Evolutionary conservation across 2,113 vertebrate species (phyloP).

Genomic region (Onychostruthus taczanowskii): DNA sequence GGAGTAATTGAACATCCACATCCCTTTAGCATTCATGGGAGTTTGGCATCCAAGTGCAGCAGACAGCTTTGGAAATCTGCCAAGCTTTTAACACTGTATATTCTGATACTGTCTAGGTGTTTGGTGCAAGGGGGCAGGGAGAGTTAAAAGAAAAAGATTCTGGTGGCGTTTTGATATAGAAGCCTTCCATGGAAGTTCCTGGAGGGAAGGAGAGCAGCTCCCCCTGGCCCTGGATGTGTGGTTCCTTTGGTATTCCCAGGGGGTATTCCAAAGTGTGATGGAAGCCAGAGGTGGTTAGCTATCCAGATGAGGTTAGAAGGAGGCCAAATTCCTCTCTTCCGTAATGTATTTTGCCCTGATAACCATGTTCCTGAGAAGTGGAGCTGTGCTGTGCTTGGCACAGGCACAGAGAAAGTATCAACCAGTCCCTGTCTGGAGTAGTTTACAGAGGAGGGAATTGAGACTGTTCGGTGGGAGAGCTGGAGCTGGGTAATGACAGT

Average conservation of each 20-base stretch:
- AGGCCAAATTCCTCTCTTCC: not conserved
- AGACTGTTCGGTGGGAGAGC: not conserved
- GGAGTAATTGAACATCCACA: not conserved
- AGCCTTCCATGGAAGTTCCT: not conserved
- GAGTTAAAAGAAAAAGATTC: not conserved
- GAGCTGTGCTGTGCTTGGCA: not conserved
- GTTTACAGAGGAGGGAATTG: not conserved
- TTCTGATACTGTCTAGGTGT: not conserved
- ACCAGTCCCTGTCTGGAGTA: not conserved
- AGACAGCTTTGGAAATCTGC: slow-evolving; percentile 26
- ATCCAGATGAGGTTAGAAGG: not conserved
- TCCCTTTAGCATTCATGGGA: not conserved
- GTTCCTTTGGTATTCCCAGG: not conserved
- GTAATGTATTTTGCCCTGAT: not conserved
- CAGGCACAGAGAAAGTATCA: not conserved
- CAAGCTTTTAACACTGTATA: not conserved
- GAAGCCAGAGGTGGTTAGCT: not conserved
- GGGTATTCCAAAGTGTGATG: not conserved
- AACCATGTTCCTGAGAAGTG: fast-evolving
- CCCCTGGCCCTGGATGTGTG: not conserved
- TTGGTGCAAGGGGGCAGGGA: not conserved
- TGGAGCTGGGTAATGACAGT: not conserved
- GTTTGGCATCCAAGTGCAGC: not conserved
- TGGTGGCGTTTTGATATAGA: not conserved
- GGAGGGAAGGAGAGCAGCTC: not conserved